Conservation (phyloP, 2,113 vertebrate genomes). For the Pteropus alecto region DNA sequence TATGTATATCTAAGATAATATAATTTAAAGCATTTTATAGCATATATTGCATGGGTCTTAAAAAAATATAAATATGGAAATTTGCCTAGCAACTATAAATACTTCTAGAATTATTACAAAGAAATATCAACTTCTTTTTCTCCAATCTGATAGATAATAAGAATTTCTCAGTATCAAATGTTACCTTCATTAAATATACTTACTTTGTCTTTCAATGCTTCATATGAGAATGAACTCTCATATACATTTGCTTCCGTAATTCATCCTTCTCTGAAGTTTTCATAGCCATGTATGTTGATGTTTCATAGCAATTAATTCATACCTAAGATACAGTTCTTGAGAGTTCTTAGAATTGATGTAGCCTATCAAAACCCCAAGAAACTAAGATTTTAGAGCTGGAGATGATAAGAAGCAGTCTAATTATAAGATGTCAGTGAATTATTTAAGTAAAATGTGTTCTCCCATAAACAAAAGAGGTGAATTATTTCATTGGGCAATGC, state of each 20-base stretch:
- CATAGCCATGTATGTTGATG: not conserved
- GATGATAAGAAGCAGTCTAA: not conserved
- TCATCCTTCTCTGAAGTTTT: not conserved
- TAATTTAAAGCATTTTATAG: not conserved
- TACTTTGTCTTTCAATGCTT: not conserved
- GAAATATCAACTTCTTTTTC: not conserved
- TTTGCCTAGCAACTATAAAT: not conserved
- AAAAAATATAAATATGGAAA: not conserved
- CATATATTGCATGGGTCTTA: not conserved
- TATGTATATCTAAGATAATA: not conserved
- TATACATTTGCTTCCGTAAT: not conserved
- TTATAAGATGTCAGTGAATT: not conserved
- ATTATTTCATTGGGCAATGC: not conserved
- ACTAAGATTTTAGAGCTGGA: conserved; percentile 54
- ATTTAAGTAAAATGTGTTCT: not conserved
- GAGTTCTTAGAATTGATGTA: conserved; percentile 40
- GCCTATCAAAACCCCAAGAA: not conserved
- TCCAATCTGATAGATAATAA: not conserved
- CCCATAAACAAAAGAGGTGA: not conserved
- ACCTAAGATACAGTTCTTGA: not conserved
- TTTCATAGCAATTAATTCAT: conserved; percentile 35
- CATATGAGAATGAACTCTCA: not conserved
- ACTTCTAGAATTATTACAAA: not conserved
- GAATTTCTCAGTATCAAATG: not conserved
- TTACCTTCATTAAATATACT: not conserved